These are phyloP conservation scores for Struthidea cinerea DNA, from an alignment of 2,113 vertebrate species.

Conservation along the genomic window DNA sequence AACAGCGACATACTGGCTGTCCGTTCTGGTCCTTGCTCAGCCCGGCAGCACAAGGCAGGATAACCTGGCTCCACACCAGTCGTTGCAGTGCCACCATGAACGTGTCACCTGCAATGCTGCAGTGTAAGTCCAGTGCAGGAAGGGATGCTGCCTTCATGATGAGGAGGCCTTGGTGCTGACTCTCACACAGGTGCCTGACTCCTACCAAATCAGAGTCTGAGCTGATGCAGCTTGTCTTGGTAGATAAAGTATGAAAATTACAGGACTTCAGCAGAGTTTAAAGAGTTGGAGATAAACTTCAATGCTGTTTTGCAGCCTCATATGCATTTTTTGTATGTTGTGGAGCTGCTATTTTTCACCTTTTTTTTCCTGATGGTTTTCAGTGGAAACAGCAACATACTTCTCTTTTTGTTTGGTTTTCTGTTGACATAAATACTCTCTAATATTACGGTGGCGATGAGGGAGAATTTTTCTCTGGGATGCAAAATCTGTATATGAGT, in stretches of 20 bases:
- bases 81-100: background rate
- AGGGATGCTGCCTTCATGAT: background rate
- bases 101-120: background rate
- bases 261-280: background rate
- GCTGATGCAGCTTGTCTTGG: background rate
- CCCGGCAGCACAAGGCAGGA: fast-evolving
- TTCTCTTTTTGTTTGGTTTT: background rate
- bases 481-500: background rate
- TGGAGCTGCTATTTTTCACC: background rate
- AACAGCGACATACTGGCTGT: too few relatives aligned
- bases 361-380: background rate
- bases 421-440: background rate
- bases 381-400: background rate
- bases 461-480: background rate
- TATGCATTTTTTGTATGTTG: background rate
- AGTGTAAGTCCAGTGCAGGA: background rate
- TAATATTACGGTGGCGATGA: background rate
- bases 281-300: background rate
- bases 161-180: background rate
- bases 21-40: background rate
- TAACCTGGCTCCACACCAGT: background rate
- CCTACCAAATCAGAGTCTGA: background rate
- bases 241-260: background rate
- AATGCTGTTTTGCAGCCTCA: background rate
- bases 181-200: background rate